A percentile compares a stretch with the other conserved stretches of the same genome.
phyloP scores from a whole-genome alignment of 2,797 vertebrate genomes.

The Neosilurus hyrtlii region DNA sequence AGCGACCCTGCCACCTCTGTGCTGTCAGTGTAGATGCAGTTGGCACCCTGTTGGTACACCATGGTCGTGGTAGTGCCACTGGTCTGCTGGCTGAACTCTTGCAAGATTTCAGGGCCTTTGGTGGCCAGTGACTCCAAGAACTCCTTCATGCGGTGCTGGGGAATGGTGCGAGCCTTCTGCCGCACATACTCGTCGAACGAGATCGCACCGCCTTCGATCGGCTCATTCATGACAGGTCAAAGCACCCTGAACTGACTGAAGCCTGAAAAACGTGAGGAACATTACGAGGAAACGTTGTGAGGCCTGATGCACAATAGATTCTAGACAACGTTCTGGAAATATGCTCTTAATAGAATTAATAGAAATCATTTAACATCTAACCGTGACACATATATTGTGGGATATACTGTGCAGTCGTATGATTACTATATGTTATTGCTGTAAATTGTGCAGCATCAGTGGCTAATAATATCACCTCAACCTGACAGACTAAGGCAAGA shows the following conservation, averaged over 20 bases:
- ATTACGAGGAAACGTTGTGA: neutral
- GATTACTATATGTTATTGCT: neutral
- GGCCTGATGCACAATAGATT: neutral
- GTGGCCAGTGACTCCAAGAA: slow-evolving; percentile 95
- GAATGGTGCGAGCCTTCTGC: slow-evolving; percentile 93
- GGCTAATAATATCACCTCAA: neutral
- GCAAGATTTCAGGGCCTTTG: slow-evolving; percentile 92
- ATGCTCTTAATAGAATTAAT: neutral
- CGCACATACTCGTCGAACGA: slow-evolving; percentile 99
- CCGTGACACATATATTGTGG: neutral
- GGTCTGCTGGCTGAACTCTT: slow-evolving; percentile 90
- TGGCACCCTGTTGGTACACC: slow-evolving; percentile 94
- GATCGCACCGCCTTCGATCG: slow-evolving; percentile 92
- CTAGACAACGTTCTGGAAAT: neutral
- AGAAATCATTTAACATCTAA: no score
- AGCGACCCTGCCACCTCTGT: slow-evolving; percentile 97
- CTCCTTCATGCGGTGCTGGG: slow-evolving; percentile 99
- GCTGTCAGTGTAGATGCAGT: slow-evolving; percentile 97
- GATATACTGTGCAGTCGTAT: neutral
- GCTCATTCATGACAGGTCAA: slow-evolving; percentile 91
- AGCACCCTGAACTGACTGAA: slow-evolving; percentile 52
- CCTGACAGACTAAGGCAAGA: neutral
- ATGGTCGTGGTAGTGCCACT: slow-evolving; percentile 82
- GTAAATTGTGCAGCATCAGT: neutral
- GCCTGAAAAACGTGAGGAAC: slow-evolving; percentile 9